Percentiles rank a stretch among this genome's conserved stretches.
Evolutionary conservation across 2,797 vertebrate species (phyloP).

Genomic region (Craterocephalus amniculus): DNA sequence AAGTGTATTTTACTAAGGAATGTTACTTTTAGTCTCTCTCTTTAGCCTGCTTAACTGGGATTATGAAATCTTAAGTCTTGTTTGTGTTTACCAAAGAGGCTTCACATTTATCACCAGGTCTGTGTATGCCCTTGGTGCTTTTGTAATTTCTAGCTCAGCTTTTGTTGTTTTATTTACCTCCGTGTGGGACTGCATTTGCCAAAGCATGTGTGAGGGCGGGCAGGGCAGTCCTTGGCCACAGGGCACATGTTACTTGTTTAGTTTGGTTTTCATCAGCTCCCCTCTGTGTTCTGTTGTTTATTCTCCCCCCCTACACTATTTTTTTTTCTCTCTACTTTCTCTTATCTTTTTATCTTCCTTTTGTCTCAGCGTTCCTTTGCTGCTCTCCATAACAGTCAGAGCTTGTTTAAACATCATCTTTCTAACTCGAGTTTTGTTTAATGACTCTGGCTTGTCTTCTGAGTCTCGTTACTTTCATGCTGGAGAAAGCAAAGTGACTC

Average conservation of each 20-base stretch:
- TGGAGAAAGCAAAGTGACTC: slow-evolving; percentile 51
- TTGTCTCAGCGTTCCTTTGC: slow-evolving; percentile 56
- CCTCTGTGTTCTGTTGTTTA: slow-evolving; percentile 72
- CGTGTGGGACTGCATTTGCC: slow-evolving; percentile 29
- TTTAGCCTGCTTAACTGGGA: neutral
- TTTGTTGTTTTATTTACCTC: slow-evolving; percentile 46
- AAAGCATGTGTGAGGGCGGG: slow-evolving; percentile 58
- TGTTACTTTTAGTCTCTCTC: neutral
- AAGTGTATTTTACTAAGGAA: neutral
- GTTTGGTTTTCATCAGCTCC: slow-evolving; percentile 77
- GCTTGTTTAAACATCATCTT: slow-evolving; percentile 70
- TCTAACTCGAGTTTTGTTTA: slow-evolving; percentile 71
- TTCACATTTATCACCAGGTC: slow-evolving; percentile 22
- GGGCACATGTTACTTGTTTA: slow-evolving; percentile 79
- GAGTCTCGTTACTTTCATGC: slow-evolving; percentile 61
- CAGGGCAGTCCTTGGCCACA: slow-evolving; percentile 57
- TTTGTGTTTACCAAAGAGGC: slow-evolving; percentile 26
- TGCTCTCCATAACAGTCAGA: slow-evolving; percentile 53
- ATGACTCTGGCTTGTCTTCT: slow-evolving; percentile 55
- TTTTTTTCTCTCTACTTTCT: slow-evolving; percentile 48
- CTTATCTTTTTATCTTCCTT: slow-evolving; percentile 68
- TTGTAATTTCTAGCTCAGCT: slow-evolving; percentile 50
- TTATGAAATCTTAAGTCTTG: slow-evolving; percentile 15
- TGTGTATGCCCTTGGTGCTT: slow-evolving; percentile 44
- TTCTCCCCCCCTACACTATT: slow-evolving; percentile 54